Evolutionary conservation across 1,140 invertebrate species (phyloP).

Genomic region (Hirudo medicinalis): DNA sequence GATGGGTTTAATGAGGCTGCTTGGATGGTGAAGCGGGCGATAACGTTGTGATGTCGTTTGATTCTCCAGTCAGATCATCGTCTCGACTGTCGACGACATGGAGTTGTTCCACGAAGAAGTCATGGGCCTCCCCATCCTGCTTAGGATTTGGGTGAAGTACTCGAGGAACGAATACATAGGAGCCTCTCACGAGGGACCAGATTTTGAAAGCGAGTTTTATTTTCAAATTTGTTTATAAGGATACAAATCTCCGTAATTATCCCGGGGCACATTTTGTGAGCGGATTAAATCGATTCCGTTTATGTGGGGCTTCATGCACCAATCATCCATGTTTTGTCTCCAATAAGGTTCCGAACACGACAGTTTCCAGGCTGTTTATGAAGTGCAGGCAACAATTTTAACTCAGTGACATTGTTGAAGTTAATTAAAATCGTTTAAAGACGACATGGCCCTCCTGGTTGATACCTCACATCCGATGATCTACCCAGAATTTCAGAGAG

Average conservation of each 20-base stretch:
- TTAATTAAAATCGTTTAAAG: constrained; percentile 5
- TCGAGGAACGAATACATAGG: constrained; percentile 19
- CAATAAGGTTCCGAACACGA: too few species aligned
- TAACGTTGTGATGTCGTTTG: too few species aligned
- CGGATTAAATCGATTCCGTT: too few species aligned
- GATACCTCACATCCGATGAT: constrained; percentile 25
- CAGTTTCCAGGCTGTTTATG: too few species aligned
- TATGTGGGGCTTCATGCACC: too few species aligned
- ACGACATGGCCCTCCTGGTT: constrained; percentile 23
- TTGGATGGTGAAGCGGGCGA: too few species aligned
- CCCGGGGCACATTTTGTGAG: not conserved
- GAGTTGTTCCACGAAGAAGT: constrained; percentile 23
- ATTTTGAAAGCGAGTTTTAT: constrained; percentile 14
- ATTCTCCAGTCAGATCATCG: constrained; percentile 22
- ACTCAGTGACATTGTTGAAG: too few species aligned
- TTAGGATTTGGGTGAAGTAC: constrained; percentile 22
- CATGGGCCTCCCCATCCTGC: constrained; percentile 22
- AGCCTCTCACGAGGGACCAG: constrained; percentile 7
- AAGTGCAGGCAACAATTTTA: too few species aligned
- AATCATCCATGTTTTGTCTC: too few species aligned
- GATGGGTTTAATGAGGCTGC: too few species aligned
- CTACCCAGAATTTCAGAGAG: constrained; percentile 21
- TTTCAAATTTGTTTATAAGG: not conserved
- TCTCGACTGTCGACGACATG: constrained; percentile 22
- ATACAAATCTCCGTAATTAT: not conserved